Conservation (phyloP, 2,113 vertebrate genomes). For the Aleadryas rufinucha region DNA sequence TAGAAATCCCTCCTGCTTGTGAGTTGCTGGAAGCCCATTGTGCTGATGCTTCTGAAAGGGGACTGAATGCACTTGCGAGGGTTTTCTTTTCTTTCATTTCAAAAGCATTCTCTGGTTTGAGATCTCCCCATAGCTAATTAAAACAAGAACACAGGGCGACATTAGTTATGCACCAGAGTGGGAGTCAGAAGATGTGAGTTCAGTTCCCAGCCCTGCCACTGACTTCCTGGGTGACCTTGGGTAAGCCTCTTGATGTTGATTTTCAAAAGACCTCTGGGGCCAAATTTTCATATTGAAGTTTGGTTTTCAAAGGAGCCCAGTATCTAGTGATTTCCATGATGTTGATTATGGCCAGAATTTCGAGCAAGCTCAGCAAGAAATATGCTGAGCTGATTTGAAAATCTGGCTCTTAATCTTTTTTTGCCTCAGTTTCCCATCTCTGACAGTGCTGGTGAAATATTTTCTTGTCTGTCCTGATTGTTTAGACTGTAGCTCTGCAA, state of each 20-base stretch:
- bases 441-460: background rate
- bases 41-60: background rate
- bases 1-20: background rate
- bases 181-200: conserved; percentile 38
- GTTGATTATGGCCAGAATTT: conserved; percentile 45
- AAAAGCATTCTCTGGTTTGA: conserved; percentile 26
- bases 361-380: conserved; percentile 28
- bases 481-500: background rate
- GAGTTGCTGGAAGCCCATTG: background rate
- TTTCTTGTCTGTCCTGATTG: conserved; percentile 18
- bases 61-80: background rate
- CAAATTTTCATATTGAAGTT: conserved; percentile 53
- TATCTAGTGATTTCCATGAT: conserved; percentile 56
- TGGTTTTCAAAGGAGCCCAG: conserved; percentile 59
- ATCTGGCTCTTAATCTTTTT: conserved; percentile 29
- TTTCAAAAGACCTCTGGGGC: conserved; percentile 60
- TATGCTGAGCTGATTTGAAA: conserved; percentile 41
- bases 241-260: conserved; percentile 58
- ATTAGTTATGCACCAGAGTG: conserved; percentile 58
- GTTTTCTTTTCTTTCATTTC: conserved; percentile 17
- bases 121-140: conserved; percentile 38
- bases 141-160: background rate
- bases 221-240: conserved; percentile 62
- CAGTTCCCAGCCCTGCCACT: conserved; percentile 42
- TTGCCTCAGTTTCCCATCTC: conserved; percentile 50